Evolutionary conservation across 2,888 invertebrate species (phyloP), one percentile per base, ranked within the genome.

Genomic region (Perizoma affinitatum): DNA sequence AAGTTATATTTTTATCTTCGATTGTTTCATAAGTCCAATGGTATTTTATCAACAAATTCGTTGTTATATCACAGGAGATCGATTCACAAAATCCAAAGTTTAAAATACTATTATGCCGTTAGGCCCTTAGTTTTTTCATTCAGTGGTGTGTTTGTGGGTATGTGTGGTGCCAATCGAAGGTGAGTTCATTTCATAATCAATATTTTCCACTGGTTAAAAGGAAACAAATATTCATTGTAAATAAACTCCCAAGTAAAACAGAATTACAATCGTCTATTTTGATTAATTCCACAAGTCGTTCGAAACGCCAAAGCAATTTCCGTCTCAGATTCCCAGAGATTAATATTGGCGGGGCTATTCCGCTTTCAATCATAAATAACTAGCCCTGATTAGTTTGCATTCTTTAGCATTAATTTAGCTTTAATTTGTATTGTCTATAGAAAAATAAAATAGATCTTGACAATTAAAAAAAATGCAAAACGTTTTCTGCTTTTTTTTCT

Each of bases 221-320:
- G 22, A 45, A 33, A 7, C 4, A 33, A 0, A 7, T 45, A 45
- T 45, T 7, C 6, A 45, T 45, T 33, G 33, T 7, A 45, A 8
- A 45, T 45, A 40, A 40, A 45, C 6, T 45, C 7, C 7, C n/a
- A 35, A 47, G 9, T 47, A 42, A 44, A 53, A 52, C 33, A 61
- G 48, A 52, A 63, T 45, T 40, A 46, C 51, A 55, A 41, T 40
- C 5, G 11, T 43, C 40, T 34, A 38, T 63, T 57, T 59, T 54
- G 61, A 66, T 63, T 61, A 63, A 66, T 59, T 58, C 50, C 6
- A 41, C 33, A 40, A 58, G 54, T 48, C 40, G 49, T 33, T 54
- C 44, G 41, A 40, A 52, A 66, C 53, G 41, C 11, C 54, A 44
- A 6, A 43, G 40, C 48, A 46, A 66, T 59, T 63, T 61, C 51